Evolutionary conservation across 2,113 vertebrate species (phyloP).

Genomic region (Pseudopodoces humilis): DNA sequence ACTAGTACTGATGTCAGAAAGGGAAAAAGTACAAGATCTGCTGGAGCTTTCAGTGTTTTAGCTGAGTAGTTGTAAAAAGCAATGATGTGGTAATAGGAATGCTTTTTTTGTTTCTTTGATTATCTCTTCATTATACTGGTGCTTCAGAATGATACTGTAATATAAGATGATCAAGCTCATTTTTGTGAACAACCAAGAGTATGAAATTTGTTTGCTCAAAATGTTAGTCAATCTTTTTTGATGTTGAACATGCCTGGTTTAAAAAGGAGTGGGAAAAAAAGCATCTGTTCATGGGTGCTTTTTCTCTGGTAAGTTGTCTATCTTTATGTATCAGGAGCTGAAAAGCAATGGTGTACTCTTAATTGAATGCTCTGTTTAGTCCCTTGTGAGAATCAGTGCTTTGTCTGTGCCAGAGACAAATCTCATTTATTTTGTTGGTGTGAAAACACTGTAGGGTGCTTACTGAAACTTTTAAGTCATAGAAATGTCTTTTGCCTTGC

Average conservation of each 20-base stretch:
- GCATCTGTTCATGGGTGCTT: slow-evolving; percentile 33
- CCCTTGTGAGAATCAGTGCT: background rate
- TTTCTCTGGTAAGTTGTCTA: background rate
- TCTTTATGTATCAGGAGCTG: background rate
- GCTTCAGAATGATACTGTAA: slow-evolving; percentile 5
- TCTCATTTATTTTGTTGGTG: slow-evolving; percentile 11
- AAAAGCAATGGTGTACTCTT: background rate
- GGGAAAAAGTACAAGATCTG: background rate
- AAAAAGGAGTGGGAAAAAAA: background rate
- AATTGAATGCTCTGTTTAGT: slow-evolving; percentile 20
- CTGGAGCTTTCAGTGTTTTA: background rate
- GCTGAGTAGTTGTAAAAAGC: slow-evolving; percentile 32
- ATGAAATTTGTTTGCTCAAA: slow-evolving; percentile 37
- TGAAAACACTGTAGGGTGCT: background rate
- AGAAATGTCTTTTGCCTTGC: background rate
- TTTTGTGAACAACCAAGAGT: background rate
- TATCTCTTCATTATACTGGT: slow-evolving; percentile 7
- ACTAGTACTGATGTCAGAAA: background rate
- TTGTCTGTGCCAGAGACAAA: slow-evolving; percentile 27
- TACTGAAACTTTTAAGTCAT: background rate
- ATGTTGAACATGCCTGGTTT: slow-evolving; percentile 12
- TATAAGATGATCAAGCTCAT: slow-evolving; percentile 13
- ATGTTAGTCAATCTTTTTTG: slow-evolving; percentile 24
- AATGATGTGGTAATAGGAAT: slow-evolving; percentile 7
- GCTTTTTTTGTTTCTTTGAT: slow-evolving; percentile 8